phyloP scores from a whole-genome alignment of 2,797 vertebrate species.

The Loriculus beryllinus region DNA sequence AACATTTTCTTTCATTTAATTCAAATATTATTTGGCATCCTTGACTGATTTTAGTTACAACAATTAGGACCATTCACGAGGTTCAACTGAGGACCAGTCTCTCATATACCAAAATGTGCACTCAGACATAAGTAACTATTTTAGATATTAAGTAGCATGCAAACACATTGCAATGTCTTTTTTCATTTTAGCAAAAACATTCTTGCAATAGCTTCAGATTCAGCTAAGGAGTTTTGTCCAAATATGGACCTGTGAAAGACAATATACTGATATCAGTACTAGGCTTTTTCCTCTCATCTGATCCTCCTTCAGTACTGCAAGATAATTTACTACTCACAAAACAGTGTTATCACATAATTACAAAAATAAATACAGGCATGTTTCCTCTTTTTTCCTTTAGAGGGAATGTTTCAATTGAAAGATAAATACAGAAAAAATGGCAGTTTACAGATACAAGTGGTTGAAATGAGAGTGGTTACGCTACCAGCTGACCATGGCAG shows the following conservation, averaged over 20 bases:
- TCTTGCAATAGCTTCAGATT: conserved; percentile 66
- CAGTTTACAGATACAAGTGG: neutral
- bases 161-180: conserved; percentile 35
- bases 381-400: neutral
- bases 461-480: neutral
- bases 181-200: conserved; percentile 62
- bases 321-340: neutral
- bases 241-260: conserved; percentile 66
- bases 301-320: neutral
- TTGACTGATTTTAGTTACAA: neutral
- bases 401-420: neutral
- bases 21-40: neutral
- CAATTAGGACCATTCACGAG: neutral
- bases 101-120: neutral
- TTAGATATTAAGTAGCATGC: conserved; percentile 39
- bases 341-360: neutral
- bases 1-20: neutral
- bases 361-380: neutral
- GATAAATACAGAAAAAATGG: neutral
- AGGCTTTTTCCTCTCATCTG: neutral
- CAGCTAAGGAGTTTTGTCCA: conserved; percentile 63
- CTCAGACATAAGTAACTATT: conserved; percentile 41
- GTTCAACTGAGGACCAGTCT: neutral
- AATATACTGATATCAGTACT: neutral
- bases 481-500: neutral